These are phyloP conservation scores for Hydraecia micacea DNA, from an alignment of 2,888 invertebrate species.

Conservation along the genomic window DNA sequence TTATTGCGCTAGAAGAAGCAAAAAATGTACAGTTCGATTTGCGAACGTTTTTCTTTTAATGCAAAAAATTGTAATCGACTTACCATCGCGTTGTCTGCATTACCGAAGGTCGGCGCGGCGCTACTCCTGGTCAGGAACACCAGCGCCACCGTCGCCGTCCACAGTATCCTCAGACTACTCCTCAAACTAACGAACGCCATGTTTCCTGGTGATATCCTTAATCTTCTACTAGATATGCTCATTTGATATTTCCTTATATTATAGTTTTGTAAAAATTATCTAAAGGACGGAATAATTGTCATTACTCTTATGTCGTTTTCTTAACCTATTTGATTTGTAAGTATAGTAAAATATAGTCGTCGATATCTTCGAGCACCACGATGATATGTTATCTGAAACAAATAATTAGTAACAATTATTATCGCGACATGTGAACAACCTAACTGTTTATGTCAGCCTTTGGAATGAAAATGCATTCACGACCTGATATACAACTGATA, in stretches of 20 bases:
- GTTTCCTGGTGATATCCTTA: slow-evolving; percentile 71
- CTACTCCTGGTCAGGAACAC: slow-evolving; percentile 81
- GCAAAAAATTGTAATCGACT: slow-evolving; percentile 68
- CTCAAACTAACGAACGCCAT: slow-evolving; percentile 82
- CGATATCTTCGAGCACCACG: slow-evolving; percentile 76
- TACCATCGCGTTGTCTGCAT: slow-evolving; percentile 87
- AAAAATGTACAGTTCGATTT: slow-evolving; percentile 36
- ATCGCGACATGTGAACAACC: slow-evolving; percentile 42
- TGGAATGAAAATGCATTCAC: slow-evolving; percentile 31
- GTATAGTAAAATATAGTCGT: slow-evolving; percentile 71
- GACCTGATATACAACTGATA: slow-evolving; percentile 9
- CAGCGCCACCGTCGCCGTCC: slow-evolving; percentile 77
- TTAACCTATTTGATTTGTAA: slow-evolving; percentile 75
- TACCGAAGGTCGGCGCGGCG: slow-evolving; percentile 85
- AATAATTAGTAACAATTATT: slow-evolving; percentile 64
- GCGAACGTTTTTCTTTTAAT: slow-evolving; percentile 47
- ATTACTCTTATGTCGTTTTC: slow-evolving; percentile 76
- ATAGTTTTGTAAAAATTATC: slow-evolving; percentile 78
- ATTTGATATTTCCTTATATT: slow-evolving; percentile 76
- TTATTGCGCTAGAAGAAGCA: slow-evolving; percentile 42
- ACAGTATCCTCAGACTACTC: slow-evolving; percentile 81
- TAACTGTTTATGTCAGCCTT: slow-evolving; percentile 5
- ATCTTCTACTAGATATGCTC: slow-evolving; percentile 77
- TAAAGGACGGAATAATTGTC: slow-evolving; percentile 76
- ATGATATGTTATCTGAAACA: slow-evolving; percentile 83